Conservation (phyloP, 2,113 vertebrate species). For the Talpa occidentalis region DNA sequence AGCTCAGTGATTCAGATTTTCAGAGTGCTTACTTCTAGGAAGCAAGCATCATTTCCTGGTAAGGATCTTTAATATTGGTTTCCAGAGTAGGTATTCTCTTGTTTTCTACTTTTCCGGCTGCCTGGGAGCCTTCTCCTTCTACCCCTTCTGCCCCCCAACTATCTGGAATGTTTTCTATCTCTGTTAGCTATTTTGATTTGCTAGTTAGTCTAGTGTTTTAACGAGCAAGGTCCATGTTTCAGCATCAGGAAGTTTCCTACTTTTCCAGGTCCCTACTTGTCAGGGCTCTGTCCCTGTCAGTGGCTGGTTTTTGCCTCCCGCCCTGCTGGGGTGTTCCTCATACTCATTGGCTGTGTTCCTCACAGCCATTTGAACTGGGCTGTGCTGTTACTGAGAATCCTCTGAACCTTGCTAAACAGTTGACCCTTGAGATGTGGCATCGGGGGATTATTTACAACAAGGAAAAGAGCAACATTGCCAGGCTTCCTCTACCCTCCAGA, state of each 20-base stretch:
- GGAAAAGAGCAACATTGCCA: neutral
- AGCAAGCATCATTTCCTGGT: neutral
- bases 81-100: neutral
- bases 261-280: accelerated
- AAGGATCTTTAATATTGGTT: neutral
- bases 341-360: too few species aligned
- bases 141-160: too few species aligned
- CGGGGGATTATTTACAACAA: neutral
- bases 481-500: neutral
- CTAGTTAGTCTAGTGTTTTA: neutral
- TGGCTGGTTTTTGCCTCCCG: neutral
- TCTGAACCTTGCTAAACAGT: neutral
- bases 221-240: neutral
- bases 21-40: neutral
- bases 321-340: neutral
- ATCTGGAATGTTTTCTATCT: too few species aligned
- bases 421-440: neutral
- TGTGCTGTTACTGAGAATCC: neutral
- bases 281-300: neutral
- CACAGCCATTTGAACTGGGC: too few species aligned
- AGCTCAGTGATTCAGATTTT: neutral
- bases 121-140: neutral
- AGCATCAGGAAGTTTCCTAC: neutral
- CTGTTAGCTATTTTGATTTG: neutral
- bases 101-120: neutral